phyloP scores from a whole-genome alignment of 2,113 vertebrate species.

The Ciconia boyciana region DNA sequence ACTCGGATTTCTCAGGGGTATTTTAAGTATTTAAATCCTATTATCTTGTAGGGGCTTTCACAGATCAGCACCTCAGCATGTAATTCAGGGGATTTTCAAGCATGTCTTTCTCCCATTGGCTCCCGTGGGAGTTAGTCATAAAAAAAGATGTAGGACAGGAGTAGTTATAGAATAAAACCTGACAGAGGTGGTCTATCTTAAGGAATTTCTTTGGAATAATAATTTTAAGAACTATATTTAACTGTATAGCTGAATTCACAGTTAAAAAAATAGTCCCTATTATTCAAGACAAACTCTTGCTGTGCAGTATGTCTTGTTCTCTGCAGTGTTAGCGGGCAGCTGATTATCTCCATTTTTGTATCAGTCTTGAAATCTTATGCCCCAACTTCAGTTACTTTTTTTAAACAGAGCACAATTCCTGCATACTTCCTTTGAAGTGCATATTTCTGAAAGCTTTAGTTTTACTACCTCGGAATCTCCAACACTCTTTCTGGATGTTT shows the following conservation, averaged over 20 bases:
- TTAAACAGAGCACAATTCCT: background rate
- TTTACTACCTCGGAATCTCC: background rate
- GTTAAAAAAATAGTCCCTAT: background rate
- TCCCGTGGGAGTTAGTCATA: background rate
- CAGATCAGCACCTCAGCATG: background rate
- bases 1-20: background rate
- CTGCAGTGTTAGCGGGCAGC: background rate
- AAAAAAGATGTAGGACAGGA: background rate
- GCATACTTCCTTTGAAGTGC: background rate
- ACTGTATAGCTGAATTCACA: background rate
- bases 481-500: background rate
- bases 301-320: background rate
- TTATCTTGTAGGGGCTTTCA: background rate
- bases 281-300: background rate
- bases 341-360: background rate
- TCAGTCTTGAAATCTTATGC: background rate
- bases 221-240: conserved; percentile 23
- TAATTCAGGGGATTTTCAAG: background rate
- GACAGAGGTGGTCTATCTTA: background rate
- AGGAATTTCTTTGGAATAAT: background rate
- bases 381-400: background rate
- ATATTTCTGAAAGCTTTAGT: background rate
- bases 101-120: background rate
- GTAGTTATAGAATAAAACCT: background rate
- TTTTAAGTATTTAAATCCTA: background rate